These are phyloP conservation scores for Yponomeuta evonymella DNA, from an alignment of 2,888 invertebrate species.

Conservation along the genomic window DNA sequence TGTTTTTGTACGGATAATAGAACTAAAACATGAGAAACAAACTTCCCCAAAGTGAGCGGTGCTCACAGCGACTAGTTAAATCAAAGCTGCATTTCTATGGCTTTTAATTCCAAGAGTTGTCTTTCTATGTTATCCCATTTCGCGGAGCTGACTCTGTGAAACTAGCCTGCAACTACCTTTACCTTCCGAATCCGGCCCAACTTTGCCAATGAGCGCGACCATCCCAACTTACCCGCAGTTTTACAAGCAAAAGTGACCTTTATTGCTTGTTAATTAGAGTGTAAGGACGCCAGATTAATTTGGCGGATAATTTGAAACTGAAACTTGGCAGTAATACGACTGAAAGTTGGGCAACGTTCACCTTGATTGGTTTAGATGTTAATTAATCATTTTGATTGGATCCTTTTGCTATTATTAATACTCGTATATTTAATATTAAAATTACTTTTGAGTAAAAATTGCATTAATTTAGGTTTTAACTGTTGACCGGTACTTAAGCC, in stretches of 20 bases:
- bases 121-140: not conserved
- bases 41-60: too few relatives aligned
- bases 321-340: not conserved
- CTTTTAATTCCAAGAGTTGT: not conserved
- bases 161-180: slow-evolving; percentile 9
- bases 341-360: not conserved
- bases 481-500: too few relatives aligned
- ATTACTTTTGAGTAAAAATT: too few relatives aligned
- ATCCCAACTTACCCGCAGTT: slow-evolving; percentile 4
- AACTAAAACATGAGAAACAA: too few relatives aligned
- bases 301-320: not conserved
- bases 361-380: not conserved
- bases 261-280: slow-evolving; percentile 3
- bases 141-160: not conserved
- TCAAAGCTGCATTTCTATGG: too few relatives aligned
- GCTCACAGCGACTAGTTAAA: too few relatives aligned
- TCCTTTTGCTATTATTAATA: not conserved
- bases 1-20: too few relatives aligned
- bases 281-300: slow-evolving; percentile 13
- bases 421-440: not conserved
- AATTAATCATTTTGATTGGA: not conserved
- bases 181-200: slow-evolving; percentile 7
- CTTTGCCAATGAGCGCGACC: slow-evolving; percentile 7
- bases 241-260: slow-evolving; percentile 7
- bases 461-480: too few relatives aligned